phyloP scores from a whole-genome alignment of 2,888 invertebrate species.

The Cataglyphis altisquamis region DNA sequence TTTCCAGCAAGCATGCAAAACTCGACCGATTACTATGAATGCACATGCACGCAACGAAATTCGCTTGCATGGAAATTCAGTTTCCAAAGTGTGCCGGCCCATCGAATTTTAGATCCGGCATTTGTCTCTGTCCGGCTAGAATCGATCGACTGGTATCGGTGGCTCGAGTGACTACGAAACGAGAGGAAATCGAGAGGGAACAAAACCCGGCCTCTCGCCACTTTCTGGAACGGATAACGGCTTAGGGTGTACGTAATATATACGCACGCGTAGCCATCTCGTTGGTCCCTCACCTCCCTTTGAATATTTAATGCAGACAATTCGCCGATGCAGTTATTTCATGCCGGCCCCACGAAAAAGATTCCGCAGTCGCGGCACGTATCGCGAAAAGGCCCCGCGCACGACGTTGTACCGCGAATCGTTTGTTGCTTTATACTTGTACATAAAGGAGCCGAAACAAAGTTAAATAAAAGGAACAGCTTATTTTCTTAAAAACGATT shows the following conservation, averaged over 20 bases:
- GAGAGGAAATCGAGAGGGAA: slow-evolving; percentile 63
- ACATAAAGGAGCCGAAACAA: slow-evolving; percentile 59
- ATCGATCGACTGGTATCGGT: slow-evolving; percentile 59
- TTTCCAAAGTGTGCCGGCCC: slow-evolving; percentile 40
- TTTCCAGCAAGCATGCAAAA: not conserved
- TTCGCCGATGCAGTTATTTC: slow-evolving; percentile 84
- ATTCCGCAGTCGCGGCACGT: slow-evolving; percentile 82
- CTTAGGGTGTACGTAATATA: slow-evolving; percentile 77
- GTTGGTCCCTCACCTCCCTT: slow-evolving; percentile 75
- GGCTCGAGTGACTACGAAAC: slow-evolving; percentile 51
- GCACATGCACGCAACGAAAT: slow-evolving; percentile 25
- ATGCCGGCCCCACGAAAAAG: slow-evolving; percentile 78
- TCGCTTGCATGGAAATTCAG: slow-evolving; percentile 43
- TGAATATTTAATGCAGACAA: slow-evolving; percentile 85
- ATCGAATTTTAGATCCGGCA: slow-evolving; percentile 44
- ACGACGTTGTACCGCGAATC: slow-evolving; percentile 59
- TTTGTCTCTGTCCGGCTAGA: slow-evolving; percentile 54
- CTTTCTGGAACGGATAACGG: slow-evolving; percentile 79
- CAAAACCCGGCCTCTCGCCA: slow-evolving; percentile 70
- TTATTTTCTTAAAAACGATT: not conserved
- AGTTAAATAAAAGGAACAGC: slow-evolving; percentile 15
- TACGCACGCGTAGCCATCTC: slow-evolving; percentile 74
- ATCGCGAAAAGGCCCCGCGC: slow-evolving; percentile 66
- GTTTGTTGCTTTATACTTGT: slow-evolving; percentile 76
- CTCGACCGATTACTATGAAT: slow-evolving; percentile 37